Conservation (phyloP, 2,797 vertebrate genomes). For the Emys orbicularis region DNA sequence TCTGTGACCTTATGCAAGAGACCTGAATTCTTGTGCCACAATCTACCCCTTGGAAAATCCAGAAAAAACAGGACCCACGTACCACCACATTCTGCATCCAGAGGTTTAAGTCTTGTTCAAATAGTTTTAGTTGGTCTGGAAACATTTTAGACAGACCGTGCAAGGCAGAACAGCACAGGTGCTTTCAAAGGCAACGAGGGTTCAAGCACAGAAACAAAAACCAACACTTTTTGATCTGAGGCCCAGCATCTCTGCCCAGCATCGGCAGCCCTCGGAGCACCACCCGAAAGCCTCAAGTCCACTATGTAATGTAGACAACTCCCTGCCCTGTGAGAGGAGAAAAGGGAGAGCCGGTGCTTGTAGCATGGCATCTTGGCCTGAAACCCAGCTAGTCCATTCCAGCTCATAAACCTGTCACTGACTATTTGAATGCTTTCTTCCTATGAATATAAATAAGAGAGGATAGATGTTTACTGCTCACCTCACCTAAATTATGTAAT, state of each 20-base stretch:
- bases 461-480: not conserved
- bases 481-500: not conserved
- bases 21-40: not conserved
- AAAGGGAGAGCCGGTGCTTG: accelerated
- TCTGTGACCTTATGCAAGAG: not conserved
- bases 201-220: not conserved
- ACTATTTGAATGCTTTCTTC: not conserved
- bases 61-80: not conserved
- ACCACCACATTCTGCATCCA: not conserved
- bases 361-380: not conserved
- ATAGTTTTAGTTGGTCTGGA: not conserved
- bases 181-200: not conserved
- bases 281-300: not conserved
- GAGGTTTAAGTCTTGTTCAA: not conserved
- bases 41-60: not conserved
- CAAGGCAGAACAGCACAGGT: not conserved
- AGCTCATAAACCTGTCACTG: not conserved
- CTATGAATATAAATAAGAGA: not conserved
- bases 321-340: not conserved
- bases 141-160: not conserved
- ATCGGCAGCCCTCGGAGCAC: not conserved
- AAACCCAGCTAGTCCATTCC: not conserved
- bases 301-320: not conserved
- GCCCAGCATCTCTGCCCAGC: not conserved
- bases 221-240: not conserved